Percentiles rank a stretch among this genome's conserved stretches.
Evolutionary conservation across 1,140 invertebrate genomes (phyloP).

Genomic region (Bombyx mandarina): DNA sequence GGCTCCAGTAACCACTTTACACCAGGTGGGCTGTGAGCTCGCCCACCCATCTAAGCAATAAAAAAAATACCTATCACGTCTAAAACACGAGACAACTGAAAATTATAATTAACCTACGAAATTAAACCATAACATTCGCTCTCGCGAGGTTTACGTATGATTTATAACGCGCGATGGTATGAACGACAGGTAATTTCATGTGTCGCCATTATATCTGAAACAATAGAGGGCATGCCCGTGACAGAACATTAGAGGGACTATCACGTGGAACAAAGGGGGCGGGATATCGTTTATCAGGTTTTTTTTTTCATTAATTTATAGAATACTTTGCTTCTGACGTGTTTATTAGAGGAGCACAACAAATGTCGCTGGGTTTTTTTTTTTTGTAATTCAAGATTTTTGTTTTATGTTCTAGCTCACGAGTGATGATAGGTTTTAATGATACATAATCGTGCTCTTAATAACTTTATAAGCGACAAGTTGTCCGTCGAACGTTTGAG

Average conservation of each 20-base stretch:
- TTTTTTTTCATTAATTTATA: slow-evolving; percentile 14
- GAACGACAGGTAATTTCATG: slow-evolving; percentile 41
- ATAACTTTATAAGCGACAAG: too few species aligned
- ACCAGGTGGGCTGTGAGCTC: too few species aligned
- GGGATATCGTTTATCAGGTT: slow-evolving; percentile 24
- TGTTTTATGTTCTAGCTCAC: too few species aligned
- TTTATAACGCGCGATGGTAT: slow-evolving; percentile 26
- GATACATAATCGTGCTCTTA: too few species aligned
- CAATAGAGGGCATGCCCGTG: slow-evolving; percentile 43
- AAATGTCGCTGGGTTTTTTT: too few species aligned
- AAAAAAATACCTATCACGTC: neutral
- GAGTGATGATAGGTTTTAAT: too few species aligned
- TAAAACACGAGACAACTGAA: slow-evolving; percentile 2
- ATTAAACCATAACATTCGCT: slow-evolving; percentile 2
- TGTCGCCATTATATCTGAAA: slow-evolving; percentile 32
- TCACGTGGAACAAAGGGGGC: slow-evolving; percentile 34
- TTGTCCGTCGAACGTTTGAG: too few species aligned
- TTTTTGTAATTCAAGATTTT: too few species aligned
- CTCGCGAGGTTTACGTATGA: slow-evolving; percentile 21
- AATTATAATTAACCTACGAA: neutral
- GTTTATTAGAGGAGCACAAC: too few species aligned
- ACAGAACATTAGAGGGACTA: slow-evolving; percentile 51
- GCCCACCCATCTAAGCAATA: neutral
- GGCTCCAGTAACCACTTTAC: neutral
- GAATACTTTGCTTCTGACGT: neutral